These are phyloP conservation scores for Actinia tenebrosa DNA, from an alignment of 64 coral and sea anemone genomes.

Conservation along the genomic window DNA sequence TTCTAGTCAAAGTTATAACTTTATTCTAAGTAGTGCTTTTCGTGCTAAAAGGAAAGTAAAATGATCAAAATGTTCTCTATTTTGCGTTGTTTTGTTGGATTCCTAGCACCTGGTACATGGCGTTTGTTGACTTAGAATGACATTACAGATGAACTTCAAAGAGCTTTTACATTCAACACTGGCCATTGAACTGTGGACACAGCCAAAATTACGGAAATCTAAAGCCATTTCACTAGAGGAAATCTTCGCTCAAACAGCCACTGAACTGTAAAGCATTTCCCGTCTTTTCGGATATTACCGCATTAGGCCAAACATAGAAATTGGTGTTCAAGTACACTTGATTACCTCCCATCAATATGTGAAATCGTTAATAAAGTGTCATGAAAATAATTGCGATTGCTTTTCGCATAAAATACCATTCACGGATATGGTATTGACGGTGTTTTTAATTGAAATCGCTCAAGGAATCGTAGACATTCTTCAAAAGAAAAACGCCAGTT, in stretches of 20 bases:
- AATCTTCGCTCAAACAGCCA: slow-evolving; percentile 19
- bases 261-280: slow-evolving; percentile 33
- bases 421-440: slow-evolving; percentile 8
- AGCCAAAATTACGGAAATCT: slow-evolving; percentile 31
- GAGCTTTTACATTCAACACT: slow-evolving; percentile 19
- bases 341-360: slow-evolving; percentile 8
- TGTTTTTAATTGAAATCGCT: not conserved
- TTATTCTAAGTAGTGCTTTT: not conserved
- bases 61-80: not conserved
- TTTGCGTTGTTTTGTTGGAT: not conserved
- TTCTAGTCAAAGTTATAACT: not conserved
- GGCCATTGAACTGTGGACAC: slow-evolving; percentile 15
- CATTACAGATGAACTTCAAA: not conserved
- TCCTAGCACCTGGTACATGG: not conserved
- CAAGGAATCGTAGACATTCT: not conserved
- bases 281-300: slow-evolving; percentile 26
- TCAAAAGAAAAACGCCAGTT: not conserved
- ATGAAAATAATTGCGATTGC: slow-evolving; percentile 4
- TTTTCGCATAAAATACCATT: slow-evolving; percentile 8
- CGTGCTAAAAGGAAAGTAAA: not conserved
- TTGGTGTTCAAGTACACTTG: slow-evolving; percentile 16
- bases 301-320: slow-evolving; percentile 23
- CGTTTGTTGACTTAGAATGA: slow-evolving; percentile 9
- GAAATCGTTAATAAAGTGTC: not conserved
- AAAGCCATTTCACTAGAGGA: not conserved